Conservation (phyloP, 2,888 invertebrate species). For the Dryococelus australis region DNA sequence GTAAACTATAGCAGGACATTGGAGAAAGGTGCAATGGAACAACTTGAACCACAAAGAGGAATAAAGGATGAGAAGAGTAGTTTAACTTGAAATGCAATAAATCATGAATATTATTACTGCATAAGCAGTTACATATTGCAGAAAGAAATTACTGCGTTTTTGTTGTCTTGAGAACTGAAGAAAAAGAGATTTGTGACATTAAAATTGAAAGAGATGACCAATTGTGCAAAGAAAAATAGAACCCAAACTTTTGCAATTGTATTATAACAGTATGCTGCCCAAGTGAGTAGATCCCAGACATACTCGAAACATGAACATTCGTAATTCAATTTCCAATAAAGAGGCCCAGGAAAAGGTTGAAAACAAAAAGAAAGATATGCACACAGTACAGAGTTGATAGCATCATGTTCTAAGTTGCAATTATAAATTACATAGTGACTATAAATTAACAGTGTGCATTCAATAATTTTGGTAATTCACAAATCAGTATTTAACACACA, state of each 20-base stretch:
- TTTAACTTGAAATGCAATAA: not conserved
- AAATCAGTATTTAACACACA: too few relatives aligned
- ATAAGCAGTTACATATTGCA: conserved; percentile 36
- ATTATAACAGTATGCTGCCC: not conserved
- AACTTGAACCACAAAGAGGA: conserved; percentile 37
- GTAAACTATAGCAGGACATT: not conserved
- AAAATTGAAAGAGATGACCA: conserved; percentile 4
- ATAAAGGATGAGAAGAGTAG: conserved; percentile 45
- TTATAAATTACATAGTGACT: too few relatives aligned
- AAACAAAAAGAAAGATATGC: too few relatives aligned
- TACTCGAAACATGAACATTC: not conserved
- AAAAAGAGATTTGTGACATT: not conserved
- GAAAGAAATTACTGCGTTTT: conserved; percentile 24
- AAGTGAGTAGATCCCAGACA: not conserved
- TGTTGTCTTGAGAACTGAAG: not conserved
- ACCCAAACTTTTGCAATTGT: not conserved
- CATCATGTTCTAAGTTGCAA: too few relatives aligned
- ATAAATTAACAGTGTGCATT: too few relatives aligned
- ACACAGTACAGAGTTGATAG: too few relatives aligned
- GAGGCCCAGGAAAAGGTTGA: too few relatives aligned
- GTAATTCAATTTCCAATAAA: not conserved
- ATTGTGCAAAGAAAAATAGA: not conserved
- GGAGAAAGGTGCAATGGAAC: conserved; percentile 42
- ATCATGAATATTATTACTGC: conserved; percentile 24
- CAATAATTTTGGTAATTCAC: too few relatives aligned